Conservation (phyloP, 2,888 invertebrate genomes). For the Oscheius sp. region DNA sequence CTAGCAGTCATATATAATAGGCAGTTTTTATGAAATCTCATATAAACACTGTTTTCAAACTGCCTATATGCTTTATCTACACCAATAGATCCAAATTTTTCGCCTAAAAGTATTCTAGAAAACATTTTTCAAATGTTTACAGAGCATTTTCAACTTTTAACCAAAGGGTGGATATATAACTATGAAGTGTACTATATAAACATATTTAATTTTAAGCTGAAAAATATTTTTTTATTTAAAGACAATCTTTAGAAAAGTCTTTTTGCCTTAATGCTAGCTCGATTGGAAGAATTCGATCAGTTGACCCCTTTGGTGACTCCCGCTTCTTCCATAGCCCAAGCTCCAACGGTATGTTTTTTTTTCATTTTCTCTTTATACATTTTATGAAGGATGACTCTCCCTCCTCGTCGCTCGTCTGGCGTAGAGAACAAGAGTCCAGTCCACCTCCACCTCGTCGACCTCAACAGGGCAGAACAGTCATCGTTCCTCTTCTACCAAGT, state of each 20-base stretch:
- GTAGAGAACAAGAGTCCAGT: conserved; percentile 6
- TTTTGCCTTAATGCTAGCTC: conserved; percentile 60
- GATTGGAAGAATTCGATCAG: conserved; percentile 66
- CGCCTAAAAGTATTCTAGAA: no score
- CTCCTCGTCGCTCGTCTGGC: conserved; percentile 5
- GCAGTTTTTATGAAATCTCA: no score
- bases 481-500: conserved; percentile 58
- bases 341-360: conserved; percentile 17
- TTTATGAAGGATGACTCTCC: conserved; percentile 31
- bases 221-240: neutral
- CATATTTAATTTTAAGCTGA: no score
- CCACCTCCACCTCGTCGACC: conserved; percentile 48
- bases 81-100: no score
- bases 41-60: no score
- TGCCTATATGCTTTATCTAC: no score
- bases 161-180: no score
- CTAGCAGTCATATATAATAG: no score
- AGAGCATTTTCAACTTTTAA: no score
- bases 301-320: conserved; percentile 65
- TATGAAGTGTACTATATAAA: no score
- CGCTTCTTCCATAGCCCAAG: conserved; percentile 20
- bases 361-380: neutral
- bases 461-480: conserved; percentile 53
- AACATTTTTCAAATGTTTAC: no score
- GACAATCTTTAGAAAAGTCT: conserved; percentile 37